Percentiles rank a stretch among this genome's conserved stretches.
Evolutionary conservation across 2,797 vertebrate genomes (phyloP).

Genomic region (Neoniphon sammara): DNA sequence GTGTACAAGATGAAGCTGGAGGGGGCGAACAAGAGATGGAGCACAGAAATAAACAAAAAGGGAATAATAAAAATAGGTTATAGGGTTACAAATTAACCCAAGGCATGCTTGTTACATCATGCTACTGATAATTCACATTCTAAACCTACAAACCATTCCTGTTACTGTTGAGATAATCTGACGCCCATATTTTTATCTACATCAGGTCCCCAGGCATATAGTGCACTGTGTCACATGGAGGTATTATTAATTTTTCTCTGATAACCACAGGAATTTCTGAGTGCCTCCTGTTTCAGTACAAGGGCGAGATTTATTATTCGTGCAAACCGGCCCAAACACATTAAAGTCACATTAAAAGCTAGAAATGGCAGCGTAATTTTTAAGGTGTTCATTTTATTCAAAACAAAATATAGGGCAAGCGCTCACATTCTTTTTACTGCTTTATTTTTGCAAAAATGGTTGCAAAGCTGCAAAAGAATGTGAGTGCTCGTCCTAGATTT

Average conservation of each 20-base stretch:
- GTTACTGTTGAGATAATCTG: neutral
- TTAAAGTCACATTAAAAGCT: neutral
- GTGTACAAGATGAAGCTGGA: slow-evolving; percentile 96
- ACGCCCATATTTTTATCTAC: neutral
- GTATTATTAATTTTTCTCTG: neutral
- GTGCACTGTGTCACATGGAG: neutral
- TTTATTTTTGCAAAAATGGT: too few species aligned
- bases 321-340: neutral
- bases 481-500: too few species aligned
- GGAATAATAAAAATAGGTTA: neutral
- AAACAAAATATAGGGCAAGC: too few species aligned
- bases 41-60: neutral
- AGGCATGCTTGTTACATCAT: neutral
- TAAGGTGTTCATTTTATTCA: neutral
- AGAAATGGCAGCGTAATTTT: neutral
- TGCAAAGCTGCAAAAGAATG: too few species aligned
- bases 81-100: neutral
- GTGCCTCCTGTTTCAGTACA: neutral
- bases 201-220: neutral
- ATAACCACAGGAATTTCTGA: neutral
- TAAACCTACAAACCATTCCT: neutral
- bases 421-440: too few species aligned
- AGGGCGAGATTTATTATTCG: neutral
- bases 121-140: neutral
- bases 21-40: slow-evolving; percentile 15